Evolutionary conservation across 92 coral and sea anemone species (phyloP).

Genomic region (Anthopleura xanthogrammica): DNA sequence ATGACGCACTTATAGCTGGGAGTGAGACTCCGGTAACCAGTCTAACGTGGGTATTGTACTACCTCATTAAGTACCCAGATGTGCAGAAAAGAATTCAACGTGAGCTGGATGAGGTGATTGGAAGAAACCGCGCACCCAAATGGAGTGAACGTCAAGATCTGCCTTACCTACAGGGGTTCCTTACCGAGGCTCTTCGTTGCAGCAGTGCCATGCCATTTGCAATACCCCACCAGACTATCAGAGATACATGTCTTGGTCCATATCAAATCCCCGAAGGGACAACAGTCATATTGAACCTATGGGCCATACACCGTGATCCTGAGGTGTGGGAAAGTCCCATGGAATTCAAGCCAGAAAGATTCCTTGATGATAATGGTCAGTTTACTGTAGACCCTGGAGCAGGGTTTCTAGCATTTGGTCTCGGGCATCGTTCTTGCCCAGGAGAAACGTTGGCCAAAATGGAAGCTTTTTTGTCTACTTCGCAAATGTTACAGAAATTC

Average conservation of each 20-base stretch:
- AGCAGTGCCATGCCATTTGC: constrained; percentile 66
- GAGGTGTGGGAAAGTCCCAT: constrained; percentile 56
- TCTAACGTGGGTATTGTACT: constrained; percentile 56
- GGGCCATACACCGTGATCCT: constrained; percentile 75
- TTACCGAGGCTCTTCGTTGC: constrained; percentile 53
- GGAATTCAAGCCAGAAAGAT: constrained; percentile 66
- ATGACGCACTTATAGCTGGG: constrained; percentile 71
- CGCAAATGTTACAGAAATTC: constrained; percentile 55
- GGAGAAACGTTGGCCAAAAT: constrained; percentile 69
- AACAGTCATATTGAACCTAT: constrained; percentile 56
- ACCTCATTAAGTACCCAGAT: constrained; percentile 60
- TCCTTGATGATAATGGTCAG: constrained; percentile 51
- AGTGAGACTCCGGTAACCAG: constrained; percentile 66
- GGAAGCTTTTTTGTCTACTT: constrained; percentile 56
- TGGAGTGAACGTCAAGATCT: constrained; percentile 52
- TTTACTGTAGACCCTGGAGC: constrained; percentile 32
- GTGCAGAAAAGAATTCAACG: constrained; percentile 57
- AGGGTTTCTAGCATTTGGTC: constrained; percentile 53
- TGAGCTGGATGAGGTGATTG: constrained; percentile 58
- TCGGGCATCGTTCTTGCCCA: constrained; percentile 75
- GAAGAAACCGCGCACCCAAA: constrained; percentile 30
- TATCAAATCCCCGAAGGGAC: constrained; percentile 71
- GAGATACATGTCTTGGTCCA: constrained; percentile 51
- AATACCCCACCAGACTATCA: constrained; percentile 60
- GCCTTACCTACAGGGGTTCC: constrained; percentile 62